A percentile compares a stretch with the other conserved stretches of the same genome.
These are phyloP conservation scores for Ecliptopera silaceata DNA, from an alignment of 2,888 invertebrate genomes.

Conservation along the genomic window DNA sequence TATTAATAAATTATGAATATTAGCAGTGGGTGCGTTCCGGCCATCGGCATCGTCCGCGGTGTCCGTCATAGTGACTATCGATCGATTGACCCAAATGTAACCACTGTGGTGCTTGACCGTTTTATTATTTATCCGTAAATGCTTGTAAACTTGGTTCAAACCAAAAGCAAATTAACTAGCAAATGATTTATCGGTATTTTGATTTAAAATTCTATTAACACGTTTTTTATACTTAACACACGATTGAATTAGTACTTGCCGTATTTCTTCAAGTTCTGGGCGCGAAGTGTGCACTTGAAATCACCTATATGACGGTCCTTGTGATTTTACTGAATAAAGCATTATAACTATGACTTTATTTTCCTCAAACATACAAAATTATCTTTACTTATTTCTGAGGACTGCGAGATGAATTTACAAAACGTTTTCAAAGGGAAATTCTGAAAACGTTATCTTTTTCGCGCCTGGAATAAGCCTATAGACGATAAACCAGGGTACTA, in stretches of 20 bases:
- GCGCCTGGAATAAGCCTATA: conserved; percentile 16
- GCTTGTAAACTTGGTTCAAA: not conserved
- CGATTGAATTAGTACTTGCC: too few species aligned
- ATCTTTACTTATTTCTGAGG: conserved; percentile 9
- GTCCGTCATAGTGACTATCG: conserved; percentile 53
- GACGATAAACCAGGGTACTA: conserved; percentile 17
- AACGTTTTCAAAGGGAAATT: conserved; percentile 13
- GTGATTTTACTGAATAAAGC: not conserved
- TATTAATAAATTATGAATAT: conserved; percentile 34
- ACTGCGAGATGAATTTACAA: conserved; percentile 6
- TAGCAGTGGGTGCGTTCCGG: conserved; percentile 50
- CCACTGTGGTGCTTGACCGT: conserved; percentile 35
- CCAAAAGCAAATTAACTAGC: too few species aligned
- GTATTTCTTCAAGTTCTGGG: too few species aligned
- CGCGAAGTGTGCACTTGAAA: too few species aligned
- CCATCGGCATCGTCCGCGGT: conserved; percentile 42
- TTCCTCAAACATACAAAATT: conserved; percentile 1
- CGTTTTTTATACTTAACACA: too few species aligned
- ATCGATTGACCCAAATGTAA: conserved; percentile 75
- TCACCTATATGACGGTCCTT: too few species aligned
- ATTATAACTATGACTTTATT: too few species aligned
- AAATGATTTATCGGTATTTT: too few species aligned
- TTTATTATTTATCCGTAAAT: conserved; percentile 30
- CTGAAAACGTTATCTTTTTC: conserved; percentile 24
- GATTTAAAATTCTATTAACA: too few species aligned